Evolutionary conservation across 2,888 invertebrate genomes (phyloP).

Genomic region (Synanthedon andrenaeformis): DNA sequence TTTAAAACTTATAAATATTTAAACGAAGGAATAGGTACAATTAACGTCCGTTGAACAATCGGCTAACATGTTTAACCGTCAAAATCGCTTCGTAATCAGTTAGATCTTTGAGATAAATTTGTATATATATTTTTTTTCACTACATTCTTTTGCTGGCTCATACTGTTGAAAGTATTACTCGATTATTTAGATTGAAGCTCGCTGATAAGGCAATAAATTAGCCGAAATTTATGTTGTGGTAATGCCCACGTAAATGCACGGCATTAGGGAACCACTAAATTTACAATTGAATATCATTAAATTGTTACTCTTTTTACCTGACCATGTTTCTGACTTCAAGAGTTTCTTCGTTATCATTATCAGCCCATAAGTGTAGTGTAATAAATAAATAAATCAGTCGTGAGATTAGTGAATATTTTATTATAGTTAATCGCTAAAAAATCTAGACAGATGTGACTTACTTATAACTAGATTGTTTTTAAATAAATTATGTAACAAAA

Average conservation of each 20-base stretch:
- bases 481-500: too few species aligned
- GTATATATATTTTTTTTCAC: conserved; percentile 25
- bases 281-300: too few species aligned
- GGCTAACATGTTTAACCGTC: background rate
- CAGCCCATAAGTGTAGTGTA: too few species aligned
- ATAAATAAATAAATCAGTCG: too few species aligned
- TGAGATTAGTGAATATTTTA: too few species aligned
- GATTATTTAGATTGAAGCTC: conserved; percentile 9
- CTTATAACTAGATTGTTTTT: too few species aligned
- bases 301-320: too few species aligned
- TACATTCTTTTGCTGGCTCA: conserved; percentile 16
- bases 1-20: conserved; percentile 32
- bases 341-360: too few species aligned
- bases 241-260: background rate
- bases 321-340: too few species aligned
- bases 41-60: background rate
- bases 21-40: conserved; percentile 18
- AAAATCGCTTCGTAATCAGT: conserved; percentile 15
- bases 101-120: conserved; percentile 27
- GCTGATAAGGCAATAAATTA: conserved; percentile 1
- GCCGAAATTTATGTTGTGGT: background rate
- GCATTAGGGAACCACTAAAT: too few species aligned
- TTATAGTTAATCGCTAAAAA: too few species aligned
- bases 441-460: too few species aligned
- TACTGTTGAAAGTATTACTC: conserved; percentile 28